Evolutionary conservation across 2,888 invertebrate genomes (phyloP).

Genomic region (Chrysotoxum bicinctum): DNA sequence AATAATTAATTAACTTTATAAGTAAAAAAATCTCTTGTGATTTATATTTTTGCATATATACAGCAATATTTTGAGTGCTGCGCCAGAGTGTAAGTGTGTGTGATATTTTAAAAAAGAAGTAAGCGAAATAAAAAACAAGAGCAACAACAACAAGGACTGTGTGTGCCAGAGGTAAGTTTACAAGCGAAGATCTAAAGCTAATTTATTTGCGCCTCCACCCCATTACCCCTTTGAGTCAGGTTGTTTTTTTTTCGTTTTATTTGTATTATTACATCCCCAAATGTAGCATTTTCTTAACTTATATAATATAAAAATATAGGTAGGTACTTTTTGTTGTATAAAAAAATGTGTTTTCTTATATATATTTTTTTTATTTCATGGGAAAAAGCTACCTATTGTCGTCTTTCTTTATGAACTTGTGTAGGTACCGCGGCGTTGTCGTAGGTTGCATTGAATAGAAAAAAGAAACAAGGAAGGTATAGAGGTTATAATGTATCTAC

Average conservation of each 20-base stretch:
- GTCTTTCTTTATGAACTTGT: constrained; percentile 54
- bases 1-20: constrained; percentile 51
- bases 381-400: constrained; percentile 64
- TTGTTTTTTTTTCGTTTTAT: background rate
- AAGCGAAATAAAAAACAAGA: constrained; percentile 26
- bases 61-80: constrained; percentile 67
- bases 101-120: constrained; percentile 51
- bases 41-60: constrained; percentile 45
- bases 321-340: constrained; percentile 16
- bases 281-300: constrained; percentile 59
- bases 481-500: constrained; percentile 13
- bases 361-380: constrained; percentile 24
- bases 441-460: constrained; percentile 43
- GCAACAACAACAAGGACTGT: constrained; percentile 54
- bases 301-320: constrained; percentile 50
- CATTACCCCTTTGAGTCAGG: constrained; percentile 10
- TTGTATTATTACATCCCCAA: constrained; percentile 14
- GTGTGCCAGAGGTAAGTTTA: constrained; percentile 63
- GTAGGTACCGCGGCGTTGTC: constrained; percentile 29
- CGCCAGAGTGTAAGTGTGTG: constrained; percentile 67
- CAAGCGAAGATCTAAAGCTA: constrained; percentile 56
- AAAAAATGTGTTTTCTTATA: constrained; percentile 12
- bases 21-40: constrained; percentile 34
- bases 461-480: background rate
- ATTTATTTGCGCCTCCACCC: constrained; percentile 44